Percentiles rank a stretch among this genome's conserved stretches.
These are phyloP conservation scores for Periophthalmus modestus DNA, from an alignment of 2,113 vertebrate species.

Conservation along the genomic window DNA sequence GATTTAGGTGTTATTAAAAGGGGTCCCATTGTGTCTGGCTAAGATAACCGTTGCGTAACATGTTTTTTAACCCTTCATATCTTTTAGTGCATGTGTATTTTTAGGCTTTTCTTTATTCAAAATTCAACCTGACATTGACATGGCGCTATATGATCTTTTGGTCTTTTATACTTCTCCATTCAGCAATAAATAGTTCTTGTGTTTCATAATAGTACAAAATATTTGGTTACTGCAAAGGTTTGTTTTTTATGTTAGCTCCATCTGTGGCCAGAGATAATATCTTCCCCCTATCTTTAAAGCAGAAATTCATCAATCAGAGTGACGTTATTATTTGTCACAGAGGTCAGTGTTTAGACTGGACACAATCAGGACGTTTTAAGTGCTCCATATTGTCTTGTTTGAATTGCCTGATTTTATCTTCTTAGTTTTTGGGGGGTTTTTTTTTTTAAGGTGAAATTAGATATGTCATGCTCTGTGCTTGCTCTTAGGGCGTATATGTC, in stretches of 20 bases:
- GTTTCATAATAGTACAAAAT: neutral
- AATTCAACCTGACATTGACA: neutral
- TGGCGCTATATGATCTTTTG: too few relatives aligned
- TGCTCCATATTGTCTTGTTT: constrained; percentile 14
- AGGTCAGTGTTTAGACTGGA: constrained; percentile 6
- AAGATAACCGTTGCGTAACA: neutral
- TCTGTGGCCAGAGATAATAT: constrained; percentile 5
- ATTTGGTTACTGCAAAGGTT: constrained; percentile 16
- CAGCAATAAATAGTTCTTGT: neutral
- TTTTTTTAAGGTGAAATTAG: constrained; percentile 5
- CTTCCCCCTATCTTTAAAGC: constrained; percentile 10
- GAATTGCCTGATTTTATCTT: constrained; percentile 21
- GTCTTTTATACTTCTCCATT: neutral
- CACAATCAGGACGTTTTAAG: constrained; percentile 6
- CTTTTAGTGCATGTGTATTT: neutral
- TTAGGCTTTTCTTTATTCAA: neutral
- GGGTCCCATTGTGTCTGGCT: neutral
- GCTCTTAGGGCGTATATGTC: constrained; percentile 2
- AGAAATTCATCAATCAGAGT: constrained; percentile 16
- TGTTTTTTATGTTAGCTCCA: constrained; percentile 27
- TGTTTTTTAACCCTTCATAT: neutral
- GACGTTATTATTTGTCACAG: constrained; percentile 25
- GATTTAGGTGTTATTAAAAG: neutral
- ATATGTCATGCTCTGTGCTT: constrained; percentile 1
- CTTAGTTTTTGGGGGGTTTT: constrained; percentile 8